Percentiles rank a stretch among this genome's conserved stretches.
Evolutionary conservation across 2,113 vertebrate species (phyloP).

Genomic region (Electrona antarctica): DNA sequence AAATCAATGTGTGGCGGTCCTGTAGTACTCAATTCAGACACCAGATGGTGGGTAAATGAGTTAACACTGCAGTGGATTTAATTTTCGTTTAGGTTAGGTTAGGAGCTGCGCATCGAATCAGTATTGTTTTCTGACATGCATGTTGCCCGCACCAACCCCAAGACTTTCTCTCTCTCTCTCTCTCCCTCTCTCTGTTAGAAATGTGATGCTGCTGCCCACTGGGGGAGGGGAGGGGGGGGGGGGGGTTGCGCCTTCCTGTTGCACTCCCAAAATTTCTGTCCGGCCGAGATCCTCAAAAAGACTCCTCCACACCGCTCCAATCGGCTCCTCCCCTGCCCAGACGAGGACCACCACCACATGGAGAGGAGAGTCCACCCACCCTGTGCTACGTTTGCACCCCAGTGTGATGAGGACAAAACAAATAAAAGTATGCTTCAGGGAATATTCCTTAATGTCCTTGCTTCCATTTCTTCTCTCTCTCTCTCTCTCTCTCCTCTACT

Average conservation of each 20-base stretch:
- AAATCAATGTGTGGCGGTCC: no score
- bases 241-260: conserved; percentile 68
- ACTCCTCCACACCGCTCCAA: conserved; percentile 64
- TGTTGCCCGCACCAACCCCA: no score
- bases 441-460: conserved; percentile 56
- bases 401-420: conserved; percentile 44
- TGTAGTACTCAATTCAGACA: no score
- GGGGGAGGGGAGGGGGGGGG: conserved; percentile 22
- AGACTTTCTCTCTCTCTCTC: background rate
- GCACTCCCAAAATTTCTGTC: conserved; percentile 79
- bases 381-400: conserved; percentile 69
- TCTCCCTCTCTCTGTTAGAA: conserved; percentile 72
- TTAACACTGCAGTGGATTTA: no score
- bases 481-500: conserved; percentile 36
- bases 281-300: conserved; percentile 75
- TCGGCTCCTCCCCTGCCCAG: conserved; percentile 64
- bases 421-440: conserved; percentile 77
- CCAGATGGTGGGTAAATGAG: no score
- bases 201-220: conserved; percentile 72
- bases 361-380: conserved; percentile 52
- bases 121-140: no score
- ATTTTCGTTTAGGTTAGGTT: background rate
- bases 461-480: conserved; percentile 47
- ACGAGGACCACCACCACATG: conserved; percentile 48
- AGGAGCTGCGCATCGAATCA: no score